Percentiles rank a stretch among this genome's conserved stretches.
Conservation (phyloP, 1,140 invertebrate genomes). For the Myzus persicae region DNA sequence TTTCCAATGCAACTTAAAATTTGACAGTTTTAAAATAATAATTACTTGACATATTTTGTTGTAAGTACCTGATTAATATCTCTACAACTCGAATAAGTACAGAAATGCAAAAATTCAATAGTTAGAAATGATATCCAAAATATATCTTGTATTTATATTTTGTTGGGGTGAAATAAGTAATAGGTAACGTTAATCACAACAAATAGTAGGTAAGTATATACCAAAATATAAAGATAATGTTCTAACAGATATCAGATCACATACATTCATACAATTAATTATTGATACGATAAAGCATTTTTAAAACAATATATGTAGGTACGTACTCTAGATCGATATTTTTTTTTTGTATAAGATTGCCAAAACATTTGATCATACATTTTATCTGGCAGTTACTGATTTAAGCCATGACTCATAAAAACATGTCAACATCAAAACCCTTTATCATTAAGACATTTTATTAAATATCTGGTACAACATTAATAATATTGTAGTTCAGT, state of each 20-base stretch:
- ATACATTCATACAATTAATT: neutral
- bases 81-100: neutral
- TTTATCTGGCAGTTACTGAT: neutral
- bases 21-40: no score
- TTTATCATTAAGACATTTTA: neutral
- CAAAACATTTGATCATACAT: neutral
- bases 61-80: no score
- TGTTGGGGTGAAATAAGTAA: neutral
- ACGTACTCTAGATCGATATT: neutral
- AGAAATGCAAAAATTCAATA: neutral
- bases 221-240: neutral
- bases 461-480: neutral
- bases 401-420: neutral
- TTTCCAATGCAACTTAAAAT: neutral
- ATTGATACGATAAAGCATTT: neutral
- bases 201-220: neutral
- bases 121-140: neutral
- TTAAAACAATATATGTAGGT: neutral
- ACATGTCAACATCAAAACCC: neutral
- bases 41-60: no score
- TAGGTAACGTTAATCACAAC: neutral
- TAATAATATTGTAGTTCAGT: neutral
- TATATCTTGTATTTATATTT: neutral
- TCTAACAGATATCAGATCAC: neutral
- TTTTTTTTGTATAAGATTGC: slow-evolving; percentile 1